A percentile compares a stretch with the other conserved stretches of the same genome.
These are phyloP conservation scores for Formica exsecta DNA, from an alignment of 1,140 invertebrate species.

Conservation along the genomic window DNA sequence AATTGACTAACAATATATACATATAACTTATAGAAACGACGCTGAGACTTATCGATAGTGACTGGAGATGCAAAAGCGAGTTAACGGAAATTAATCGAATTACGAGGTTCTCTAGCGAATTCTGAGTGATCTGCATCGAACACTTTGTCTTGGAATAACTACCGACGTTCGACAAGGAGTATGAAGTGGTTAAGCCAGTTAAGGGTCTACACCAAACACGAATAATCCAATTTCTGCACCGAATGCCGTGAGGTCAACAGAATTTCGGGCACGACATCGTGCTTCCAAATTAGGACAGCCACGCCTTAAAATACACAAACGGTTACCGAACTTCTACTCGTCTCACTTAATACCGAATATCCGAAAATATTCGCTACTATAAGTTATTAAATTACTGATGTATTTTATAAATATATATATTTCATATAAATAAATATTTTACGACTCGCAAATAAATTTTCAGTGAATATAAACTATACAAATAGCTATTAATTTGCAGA, in stretches of 20 bases:
- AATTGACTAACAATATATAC: constrained; percentile 23
- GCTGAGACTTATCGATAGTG: constrained; percentile 38
- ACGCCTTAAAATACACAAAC: constrained; percentile 73
- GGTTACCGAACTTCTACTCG: constrained; percentile 6
- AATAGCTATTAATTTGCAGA: not conserved
- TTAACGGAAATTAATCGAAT: constrained; percentile 75
- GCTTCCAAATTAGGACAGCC: constrained; percentile 67
- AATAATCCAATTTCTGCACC: constrained; percentile 72
- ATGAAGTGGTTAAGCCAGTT: constrained; percentile 70
- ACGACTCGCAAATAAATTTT: not conserved
- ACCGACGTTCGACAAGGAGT: constrained; percentile 64
- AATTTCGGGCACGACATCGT: constrained; percentile 73
- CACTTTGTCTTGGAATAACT: constrained; percentile 74
- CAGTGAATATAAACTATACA: not conserved
- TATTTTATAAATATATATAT: constrained; percentile 5
- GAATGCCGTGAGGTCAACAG: constrained; percentile 71
- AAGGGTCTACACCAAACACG: constrained; percentile 74
- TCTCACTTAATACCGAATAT: not conserved
- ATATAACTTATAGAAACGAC: constrained; percentile 37
- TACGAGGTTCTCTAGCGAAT: constrained; percentile 48
- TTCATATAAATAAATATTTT: too few relatives aligned
- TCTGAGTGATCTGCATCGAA: constrained; percentile 70
- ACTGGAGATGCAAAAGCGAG: constrained; percentile 60
- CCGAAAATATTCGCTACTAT: not conserved
- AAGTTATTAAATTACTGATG: not conserved